Conservation (phyloP, 2,113 vertebrate species). For the Pedionomus torquatus region DNA sequence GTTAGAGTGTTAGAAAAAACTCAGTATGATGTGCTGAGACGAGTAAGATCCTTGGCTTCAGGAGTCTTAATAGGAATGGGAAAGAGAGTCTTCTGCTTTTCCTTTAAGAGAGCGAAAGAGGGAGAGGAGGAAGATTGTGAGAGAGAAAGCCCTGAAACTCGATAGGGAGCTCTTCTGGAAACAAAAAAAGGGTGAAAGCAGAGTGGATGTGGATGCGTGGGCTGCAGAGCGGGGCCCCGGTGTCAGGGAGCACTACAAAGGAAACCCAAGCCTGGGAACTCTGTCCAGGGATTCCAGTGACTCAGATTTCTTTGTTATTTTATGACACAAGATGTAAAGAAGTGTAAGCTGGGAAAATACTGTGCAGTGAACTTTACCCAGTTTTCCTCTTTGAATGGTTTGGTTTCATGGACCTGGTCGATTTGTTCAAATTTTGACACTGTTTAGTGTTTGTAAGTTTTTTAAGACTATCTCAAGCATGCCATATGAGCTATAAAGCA, state of each 20-base stretch:
- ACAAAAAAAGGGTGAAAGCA: conserved; percentile 32
- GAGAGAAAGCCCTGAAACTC: conserved; percentile 27
- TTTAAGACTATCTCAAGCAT: neutral
- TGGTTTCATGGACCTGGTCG: neutral
- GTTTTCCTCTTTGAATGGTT: neutral
- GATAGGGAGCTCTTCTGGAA: neutral
- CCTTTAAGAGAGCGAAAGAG: neutral
- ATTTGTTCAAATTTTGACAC: neutral
- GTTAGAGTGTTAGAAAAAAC: neutral
- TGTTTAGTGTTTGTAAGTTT: neutral
- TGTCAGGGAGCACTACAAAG: conserved; percentile 64
- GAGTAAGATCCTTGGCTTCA: neutral
- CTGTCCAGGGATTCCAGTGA: conserved; percentile 50
- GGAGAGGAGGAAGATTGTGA: neutral
- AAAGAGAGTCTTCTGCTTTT: neutral
- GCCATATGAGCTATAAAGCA: neutral
- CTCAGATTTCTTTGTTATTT: conserved; percentile 69
- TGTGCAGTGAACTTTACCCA: conserved; percentile 66
- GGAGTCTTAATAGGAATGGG: neutral
- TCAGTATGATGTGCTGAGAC: neutral
- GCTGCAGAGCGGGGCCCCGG: neutral
- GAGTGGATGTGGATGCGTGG: conserved; percentile 26
- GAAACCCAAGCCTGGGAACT: conserved; percentile 75
- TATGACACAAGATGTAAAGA: conserved; percentile 71
- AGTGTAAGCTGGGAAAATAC: conserved; percentile 71